Evolutionary conservation across 2,888 invertebrate species (phyloP), one percentile per base, ranked within the genome.

Genomic region (Drosophila nigricruria): DNA sequence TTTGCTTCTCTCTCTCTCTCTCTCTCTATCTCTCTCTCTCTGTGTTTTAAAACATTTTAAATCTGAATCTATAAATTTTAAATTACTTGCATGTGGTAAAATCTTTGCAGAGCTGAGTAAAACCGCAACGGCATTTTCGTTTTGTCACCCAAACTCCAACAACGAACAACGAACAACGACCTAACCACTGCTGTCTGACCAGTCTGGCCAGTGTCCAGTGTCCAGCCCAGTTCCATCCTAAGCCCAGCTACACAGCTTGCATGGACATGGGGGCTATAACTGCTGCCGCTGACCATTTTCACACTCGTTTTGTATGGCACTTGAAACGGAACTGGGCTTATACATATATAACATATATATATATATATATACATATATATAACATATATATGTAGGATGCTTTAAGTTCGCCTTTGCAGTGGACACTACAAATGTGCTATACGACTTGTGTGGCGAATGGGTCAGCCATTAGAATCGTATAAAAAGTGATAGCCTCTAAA

Each of bases 51-150:
- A 69, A 71, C 68, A 75, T 75, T 78, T 72, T 36, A 66, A 75
- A 75, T 79, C 72, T 75, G 75, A 78, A 79, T 75, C 68, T 75
- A 79, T 79, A 79, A 78, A 79, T 79, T 75, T 78, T 47, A 69
- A 75, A 78, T 75, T 72, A 75, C 75, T 72, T 75, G 60, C 71
- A 72, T 78, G 75, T 72, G 72, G 76, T 72, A 45, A 79, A 79
- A 75, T 69, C 75, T 79, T 75, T 71, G 78, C 65, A 50, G 61
- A 50, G 62, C 65, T 49, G 65, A 27, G 57, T 52, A 53, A 63
- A 74, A 65, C 74, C 74, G n/a, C 71, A 78, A 71, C 49, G 59
- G 53, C 56, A 65, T 63, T 78, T 65, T 74, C 70, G 61, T 78
- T 77, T 65, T 75, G 77, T 78, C 77, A 78, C 68, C 78, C 65